Evolutionary conservation across 1,140 invertebrate species (phyloP).

Genomic region (Periplaneta americana): DNA sequence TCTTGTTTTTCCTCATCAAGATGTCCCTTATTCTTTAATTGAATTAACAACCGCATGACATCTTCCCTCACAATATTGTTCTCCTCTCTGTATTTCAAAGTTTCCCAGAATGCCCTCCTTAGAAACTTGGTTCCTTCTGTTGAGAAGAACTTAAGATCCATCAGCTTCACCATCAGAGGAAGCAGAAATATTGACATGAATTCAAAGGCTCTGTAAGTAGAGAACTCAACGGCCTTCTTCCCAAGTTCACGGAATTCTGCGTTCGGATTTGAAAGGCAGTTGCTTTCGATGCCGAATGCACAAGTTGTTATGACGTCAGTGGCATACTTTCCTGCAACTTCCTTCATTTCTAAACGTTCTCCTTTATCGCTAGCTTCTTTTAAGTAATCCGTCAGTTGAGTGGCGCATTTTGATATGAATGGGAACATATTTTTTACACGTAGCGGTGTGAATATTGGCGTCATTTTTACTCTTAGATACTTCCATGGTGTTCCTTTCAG

Average conservation of each 20-base stretch:
- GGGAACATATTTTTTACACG: conserved; percentile 39
- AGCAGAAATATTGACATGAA: conserved; percentile 7
- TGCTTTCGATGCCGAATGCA: conserved; percentile 18
- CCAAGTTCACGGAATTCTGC: conserved; percentile 18
- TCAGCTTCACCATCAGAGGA: background rate
- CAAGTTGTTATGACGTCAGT: conserved; percentile 18
- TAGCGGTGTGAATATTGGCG: conserved; percentile 41
- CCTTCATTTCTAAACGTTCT: background rate
- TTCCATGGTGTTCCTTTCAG: conserved; percentile 35
- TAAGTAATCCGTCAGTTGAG: background rate
- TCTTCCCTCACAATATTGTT: conserved; percentile 44
- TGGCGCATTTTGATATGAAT: background rate
- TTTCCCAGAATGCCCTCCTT: conserved; percentile 44
- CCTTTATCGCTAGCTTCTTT: background rate
- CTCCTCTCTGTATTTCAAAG: conserved; percentile 43
- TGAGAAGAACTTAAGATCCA: conserved; percentile 41
- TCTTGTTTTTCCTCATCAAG: conserved; percentile 29
- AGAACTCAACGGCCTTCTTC: conserved; percentile 5
- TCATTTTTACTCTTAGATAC: conserved; percentile 37
- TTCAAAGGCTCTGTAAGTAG: conserved; percentile 3
- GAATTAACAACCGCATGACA: conserved; percentile 52
- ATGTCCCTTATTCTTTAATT: conserved; percentile 46
- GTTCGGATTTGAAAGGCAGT: conserved; percentile 17
- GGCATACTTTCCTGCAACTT: conserved; percentile 5
- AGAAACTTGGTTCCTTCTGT: conserved; percentile 44